Evolutionary conservation across 2,797 vertebrate species (phyloP), one percentile per base, ranked within the genome.

Genomic region (Pteropus rufus): DNA sequence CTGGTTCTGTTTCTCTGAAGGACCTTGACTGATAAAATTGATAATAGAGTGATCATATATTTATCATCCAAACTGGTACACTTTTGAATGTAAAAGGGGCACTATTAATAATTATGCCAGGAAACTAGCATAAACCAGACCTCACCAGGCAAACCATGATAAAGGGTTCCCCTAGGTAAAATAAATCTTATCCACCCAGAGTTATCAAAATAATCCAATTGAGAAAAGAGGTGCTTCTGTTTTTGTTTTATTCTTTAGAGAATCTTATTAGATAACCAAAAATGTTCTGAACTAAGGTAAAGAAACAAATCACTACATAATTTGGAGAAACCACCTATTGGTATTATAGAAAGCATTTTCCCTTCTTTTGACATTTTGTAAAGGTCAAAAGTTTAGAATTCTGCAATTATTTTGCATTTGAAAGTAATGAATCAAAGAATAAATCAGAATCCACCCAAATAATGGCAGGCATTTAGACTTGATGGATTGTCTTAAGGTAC

Each of bases 361-460:
- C 10, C 75, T 15, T 90, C 73, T 85, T 95, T 44, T 96, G 94
- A 97, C 85, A 93, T 97, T 98, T 97, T 96, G 49, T 52, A 96
- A 97, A 97, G 94, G 97, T 96, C 94, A 96, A 69, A 97, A 93
- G 49, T 97, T 94, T 96, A 69, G 23, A 96, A 87, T 83, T 41
- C 36, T 94, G 70, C 54, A 90, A 91, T 94, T 89, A 93, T 91
- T 93, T 93, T 96, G 76, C 69, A 94, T 96, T 94, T 95, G 58
- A 96, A 90, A 93, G 56, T 90, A 70, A 96, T 94, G 58, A 94
- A 76, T 97, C 46, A 92, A 92, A 95, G 91, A 44, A 16, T 65
- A 95, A 92, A 94, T 94, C 72, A 77, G 67, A 97, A 94, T 90
- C 19, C 26, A 56, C 44, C 54, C 31, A 94, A 94, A 97, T 82